Conservation (phyloP, 2,113 vertebrate genomes). For the Hippocampus zosterae region DNA sequence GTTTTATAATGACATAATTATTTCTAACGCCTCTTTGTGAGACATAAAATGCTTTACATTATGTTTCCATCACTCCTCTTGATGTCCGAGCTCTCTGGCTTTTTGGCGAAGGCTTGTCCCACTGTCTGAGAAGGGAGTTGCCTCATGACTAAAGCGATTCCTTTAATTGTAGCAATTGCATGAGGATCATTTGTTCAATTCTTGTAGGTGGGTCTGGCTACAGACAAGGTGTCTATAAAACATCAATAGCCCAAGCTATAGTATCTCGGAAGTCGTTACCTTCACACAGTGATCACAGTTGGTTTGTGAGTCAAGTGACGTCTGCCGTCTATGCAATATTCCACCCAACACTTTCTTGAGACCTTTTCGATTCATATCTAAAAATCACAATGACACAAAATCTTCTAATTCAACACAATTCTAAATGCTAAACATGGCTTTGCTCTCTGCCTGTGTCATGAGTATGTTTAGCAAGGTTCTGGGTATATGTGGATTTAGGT, state of each 20-base stretch:
- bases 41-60: constrained; percentile 27
- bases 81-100: constrained; percentile 28
- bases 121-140: constrained; percentile 31
- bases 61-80: constrained; percentile 16
- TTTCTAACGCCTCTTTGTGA: constrained; percentile 2
- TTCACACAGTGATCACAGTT: constrained; percentile 23
- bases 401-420: no score
- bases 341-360: constrained; percentile 3
- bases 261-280: constrained; percentile 28
- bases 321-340: constrained; percentile 26
- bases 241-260: constrained; percentile 20
- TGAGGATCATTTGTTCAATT: constrained; percentile 25
- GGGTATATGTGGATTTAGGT: no score
- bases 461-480: no score
- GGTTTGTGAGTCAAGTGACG: constrained; percentile 21
- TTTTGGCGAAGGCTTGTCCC: constrained; percentile 20
- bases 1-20: not conserved
- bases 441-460: no score
- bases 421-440: no score
- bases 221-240: constrained; percentile 34
- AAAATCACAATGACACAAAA: no score
- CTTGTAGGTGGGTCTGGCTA: not conserved
- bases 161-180: constrained; percentile 48
- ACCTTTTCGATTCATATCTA: not conserved
- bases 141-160: constrained; percentile 52